Evolutionary conservation across 2,113 vertebrate species (phyloP).

Genomic region (Muscicapa adusta): DNA sequence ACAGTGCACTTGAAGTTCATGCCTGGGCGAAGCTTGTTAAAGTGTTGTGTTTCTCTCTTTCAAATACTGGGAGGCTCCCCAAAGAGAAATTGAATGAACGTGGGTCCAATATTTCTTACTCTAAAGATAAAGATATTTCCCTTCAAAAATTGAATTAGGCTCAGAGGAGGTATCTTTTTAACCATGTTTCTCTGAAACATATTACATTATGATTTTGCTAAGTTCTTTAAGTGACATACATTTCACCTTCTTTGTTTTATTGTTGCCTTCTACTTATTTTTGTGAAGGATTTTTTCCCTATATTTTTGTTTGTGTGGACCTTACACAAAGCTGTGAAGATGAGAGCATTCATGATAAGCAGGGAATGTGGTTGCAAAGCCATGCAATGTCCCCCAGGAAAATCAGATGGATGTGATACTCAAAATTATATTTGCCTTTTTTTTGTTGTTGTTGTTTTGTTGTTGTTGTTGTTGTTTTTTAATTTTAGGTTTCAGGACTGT

Average conservation of each 20-base stretch:
- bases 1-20: background rate
- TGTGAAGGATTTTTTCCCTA: background rate
- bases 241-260: background rate
- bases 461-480: too few relatives aligned
- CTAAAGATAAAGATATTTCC: background rate
- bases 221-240: background rate
- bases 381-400: background rate
- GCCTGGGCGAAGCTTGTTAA: background rate
- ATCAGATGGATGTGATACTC: background rate
- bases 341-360: background rate
- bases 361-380: background rate
- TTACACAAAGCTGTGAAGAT: background rate
- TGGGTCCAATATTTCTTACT: background rate
- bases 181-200: background rate
- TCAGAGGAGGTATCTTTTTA: background rate
- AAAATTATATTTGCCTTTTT: background rate
- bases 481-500: background rate
- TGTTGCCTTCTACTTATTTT: background rate
- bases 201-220: background rate
- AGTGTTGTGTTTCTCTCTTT: background rate
- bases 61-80: background rate
- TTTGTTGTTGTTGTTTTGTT: background rate
- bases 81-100: background rate
- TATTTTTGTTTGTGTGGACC: background rate
- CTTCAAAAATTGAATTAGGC: background rate